Percentiles rank a stretch among this genome's conserved stretches.
Conservation (phyloP, 2,888 invertebrate species). For the Octodonta nipae region DNA sequence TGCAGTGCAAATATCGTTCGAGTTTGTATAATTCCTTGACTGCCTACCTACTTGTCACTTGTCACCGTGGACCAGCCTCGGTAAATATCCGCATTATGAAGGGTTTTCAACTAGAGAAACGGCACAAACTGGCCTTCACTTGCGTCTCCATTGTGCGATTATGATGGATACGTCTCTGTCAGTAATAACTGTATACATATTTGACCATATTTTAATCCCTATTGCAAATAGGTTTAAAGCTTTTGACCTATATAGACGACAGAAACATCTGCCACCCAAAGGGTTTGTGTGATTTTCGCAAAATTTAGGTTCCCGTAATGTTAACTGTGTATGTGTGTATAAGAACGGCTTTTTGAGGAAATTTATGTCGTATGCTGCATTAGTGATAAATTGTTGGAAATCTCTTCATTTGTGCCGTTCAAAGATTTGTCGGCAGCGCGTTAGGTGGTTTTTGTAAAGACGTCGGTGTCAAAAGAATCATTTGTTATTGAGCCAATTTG, state of each 20-base stretch:
- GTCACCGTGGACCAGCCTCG: slow-evolving; percentile 29
- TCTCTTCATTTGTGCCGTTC: slow-evolving; percentile 10
- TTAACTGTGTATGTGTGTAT: slow-evolving; percentile 11
- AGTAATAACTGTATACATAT: slow-evolving; percentile 28
- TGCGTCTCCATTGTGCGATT: slow-evolving; percentile 22
- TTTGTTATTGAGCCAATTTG: no score
- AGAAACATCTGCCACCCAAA: slow-evolving; percentile 22
- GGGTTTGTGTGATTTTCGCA: slow-evolving; percentile 17
- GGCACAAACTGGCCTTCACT: slow-evolving; percentile 30
- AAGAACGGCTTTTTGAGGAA: slow-evolving; percentile 12
- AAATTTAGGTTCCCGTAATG: slow-evolving; percentile 4
- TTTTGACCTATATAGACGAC: slow-evolving; percentile 26
- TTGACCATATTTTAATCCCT: slow-evolving; percentile 27
- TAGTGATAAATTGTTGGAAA: slow-evolving; percentile 10
- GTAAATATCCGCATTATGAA: slow-evolving; percentile 33
- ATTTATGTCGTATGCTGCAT: slow-evolving; percentile 12
- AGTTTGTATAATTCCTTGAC: no score
- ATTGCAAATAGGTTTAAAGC: slow-evolving; percentile 26
- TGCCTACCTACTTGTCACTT: slow-evolving; percentile 30
- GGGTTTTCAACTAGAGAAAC: slow-evolving; percentile 28
- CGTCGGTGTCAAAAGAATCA: no score
- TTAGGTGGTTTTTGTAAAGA: background rate
- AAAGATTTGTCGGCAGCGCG: slow-evolving; percentile 6
- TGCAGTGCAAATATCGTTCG: no score
- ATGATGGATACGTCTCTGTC: slow-evolving; percentile 35